phyloP scores from a whole-genome alignment of 2,888 invertebrate species.

The Syrista parreyssii region DNA sequence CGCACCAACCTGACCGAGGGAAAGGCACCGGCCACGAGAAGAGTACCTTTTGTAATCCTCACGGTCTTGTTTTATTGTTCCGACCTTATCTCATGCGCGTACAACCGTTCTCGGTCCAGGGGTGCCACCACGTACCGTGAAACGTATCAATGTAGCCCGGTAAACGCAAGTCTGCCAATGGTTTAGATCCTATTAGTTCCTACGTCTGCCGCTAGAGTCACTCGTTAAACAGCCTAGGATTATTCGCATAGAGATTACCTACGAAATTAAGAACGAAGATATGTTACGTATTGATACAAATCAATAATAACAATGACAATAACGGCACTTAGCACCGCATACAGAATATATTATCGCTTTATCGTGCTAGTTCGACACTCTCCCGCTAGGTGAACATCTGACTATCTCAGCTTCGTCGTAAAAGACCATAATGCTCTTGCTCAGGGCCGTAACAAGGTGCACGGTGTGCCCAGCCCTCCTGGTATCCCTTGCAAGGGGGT shows the following conservation, averaged over 20 bases:
- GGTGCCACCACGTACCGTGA: conserved; percentile 1
- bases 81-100: conserved; percentile 16
- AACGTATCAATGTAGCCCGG: background rate
- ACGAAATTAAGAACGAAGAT: background rate
- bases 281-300: background rate
- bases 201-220: background rate
- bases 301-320: background rate
- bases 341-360: background rate
- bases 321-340: background rate
- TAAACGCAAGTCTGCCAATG: background rate
- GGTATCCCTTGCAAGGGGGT: background rate
- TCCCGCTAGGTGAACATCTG: background rate
- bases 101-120: conserved; percentile 13
- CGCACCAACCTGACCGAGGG: background rate
- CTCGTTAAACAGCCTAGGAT: background rate
- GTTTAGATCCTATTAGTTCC: background rate
- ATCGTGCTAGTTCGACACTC: background rate
- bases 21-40: background rate
- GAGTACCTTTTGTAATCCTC: conserved; percentile 23
- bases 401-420: background rate
- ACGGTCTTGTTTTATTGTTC: conserved; percentile 14
- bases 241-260: background rate
- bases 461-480: background rate
- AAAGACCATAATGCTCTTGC: background rate
- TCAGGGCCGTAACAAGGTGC: background rate